Evolutionary conservation across 2,113 vertebrate species (phyloP).

Genomic region (western clawed frog (Xenopus tropicalis)): UCB_Xtro_10.0 CM004448.2:42502501-42503000

Average conservation of each 20-base stretch:
- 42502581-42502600: no score
- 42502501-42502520: no score
- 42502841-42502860: not conserved
- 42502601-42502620: no score
- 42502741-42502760: not conserved
- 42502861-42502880: slow-evolving; percentile 12
- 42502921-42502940: slow-evolving; percentile 27
- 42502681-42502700: no score
- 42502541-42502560: no score
- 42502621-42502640: no score
- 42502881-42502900: slow-evolving; percentile 6
- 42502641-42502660: no score
- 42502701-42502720: no score
- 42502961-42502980: slow-evolving; percentile 23
- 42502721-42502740: no score
- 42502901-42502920: slow-evolving; percentile 24
- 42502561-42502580: no score
- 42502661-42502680: no score
- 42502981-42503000: slow-evolving; percentile 28
- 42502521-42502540: no score
- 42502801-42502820: not conserved
- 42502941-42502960: slow-evolving; percentile 35
- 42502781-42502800: not conserved
- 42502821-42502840: not conserved
- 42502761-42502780: not conserved